These are phyloP conservation scores for Copsychus sechellarum DNA, from an alignment of 2,113 vertebrate genomes.

Conservation along the genomic window DNA sequence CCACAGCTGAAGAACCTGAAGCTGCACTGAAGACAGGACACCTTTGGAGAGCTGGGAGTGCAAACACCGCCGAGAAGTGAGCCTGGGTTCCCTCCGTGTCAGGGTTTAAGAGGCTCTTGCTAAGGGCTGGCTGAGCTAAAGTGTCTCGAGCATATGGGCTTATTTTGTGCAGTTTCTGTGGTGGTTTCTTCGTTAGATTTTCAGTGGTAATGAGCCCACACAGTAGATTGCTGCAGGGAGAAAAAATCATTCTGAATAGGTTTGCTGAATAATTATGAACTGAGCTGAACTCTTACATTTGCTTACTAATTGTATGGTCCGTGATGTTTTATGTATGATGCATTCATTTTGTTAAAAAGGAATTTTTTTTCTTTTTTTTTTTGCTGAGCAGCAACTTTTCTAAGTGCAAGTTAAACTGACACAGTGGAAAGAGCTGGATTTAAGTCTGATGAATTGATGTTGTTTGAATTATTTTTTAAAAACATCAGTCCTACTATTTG, in stretches of 20 bases:
- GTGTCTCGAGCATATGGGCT: conserved; percentile 15
- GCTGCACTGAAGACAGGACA: background rate
- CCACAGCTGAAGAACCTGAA: background rate
- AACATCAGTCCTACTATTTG: background rate
- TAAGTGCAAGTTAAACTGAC: conserved; percentile 19
- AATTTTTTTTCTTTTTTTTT: background rate
- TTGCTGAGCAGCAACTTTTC: conserved; percentile 56
- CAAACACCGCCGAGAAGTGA: background rate
- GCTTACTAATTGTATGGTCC: conserved; percentile 50
- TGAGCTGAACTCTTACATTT: conserved; percentile 59
- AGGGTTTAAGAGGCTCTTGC: background rate
- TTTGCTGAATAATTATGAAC: conserved; percentile 68
- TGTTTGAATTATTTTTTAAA: conserved; percentile 4
- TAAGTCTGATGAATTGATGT: conserved; percentile 37
- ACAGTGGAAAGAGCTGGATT: conserved; percentile 2
- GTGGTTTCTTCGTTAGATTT: conserved; percentile 62
- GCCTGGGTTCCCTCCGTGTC: background rate
- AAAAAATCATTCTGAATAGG: conserved; percentile 44
- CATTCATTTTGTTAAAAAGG: conserved; percentile 48
- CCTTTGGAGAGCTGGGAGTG: background rate
- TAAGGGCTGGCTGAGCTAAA: background rate
- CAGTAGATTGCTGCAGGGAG: conserved; percentile 54
- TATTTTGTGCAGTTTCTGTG: conserved; percentile 56
- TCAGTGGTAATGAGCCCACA: conserved; percentile 47
- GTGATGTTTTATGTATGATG: conserved; percentile 45